Conservation (phyloP, 1,140 invertebrate species). For the Ostrea edulis region DNA sequence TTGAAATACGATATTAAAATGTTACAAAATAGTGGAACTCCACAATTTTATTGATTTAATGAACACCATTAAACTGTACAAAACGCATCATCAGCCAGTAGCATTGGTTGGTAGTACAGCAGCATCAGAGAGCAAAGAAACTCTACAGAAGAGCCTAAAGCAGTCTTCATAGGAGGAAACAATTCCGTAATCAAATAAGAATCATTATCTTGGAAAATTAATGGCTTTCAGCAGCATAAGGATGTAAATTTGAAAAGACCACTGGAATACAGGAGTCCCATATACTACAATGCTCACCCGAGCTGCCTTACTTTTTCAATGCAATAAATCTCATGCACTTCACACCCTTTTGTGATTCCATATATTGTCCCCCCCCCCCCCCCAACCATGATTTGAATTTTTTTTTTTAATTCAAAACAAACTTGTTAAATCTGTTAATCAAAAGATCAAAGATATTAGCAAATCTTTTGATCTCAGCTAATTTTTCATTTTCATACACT, state of each 20-base stretch:
- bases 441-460: too few relatives aligned
- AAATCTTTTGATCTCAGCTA: too few relatives aligned
- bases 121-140: neutral
- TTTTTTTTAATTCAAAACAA: too few relatives aligned
- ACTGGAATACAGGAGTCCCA: too few relatives aligned
- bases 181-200: neutral
- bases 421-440: too few relatives aligned
- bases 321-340: too few relatives aligned
- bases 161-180: neutral
- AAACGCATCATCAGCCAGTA: neutral
- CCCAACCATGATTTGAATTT: too few relatives aligned
- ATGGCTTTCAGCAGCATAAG: neutral
- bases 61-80: neutral
- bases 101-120: slow-evolving; percentile 9
- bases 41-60: neutral
- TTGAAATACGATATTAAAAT: neutral
- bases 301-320: too few relatives aligned
- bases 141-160: slow-evolving; percentile 24
- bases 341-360: too few relatives aligned
- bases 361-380: too few relatives aligned
- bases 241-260: neutral
- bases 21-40: neutral
- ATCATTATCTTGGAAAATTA: neutral
- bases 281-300: too few relatives aligned
- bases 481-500: too few relatives aligned